phyloP scores from a whole-genome alignment of 2,113 vertebrate species.

The Jacana jacana region DNA sequence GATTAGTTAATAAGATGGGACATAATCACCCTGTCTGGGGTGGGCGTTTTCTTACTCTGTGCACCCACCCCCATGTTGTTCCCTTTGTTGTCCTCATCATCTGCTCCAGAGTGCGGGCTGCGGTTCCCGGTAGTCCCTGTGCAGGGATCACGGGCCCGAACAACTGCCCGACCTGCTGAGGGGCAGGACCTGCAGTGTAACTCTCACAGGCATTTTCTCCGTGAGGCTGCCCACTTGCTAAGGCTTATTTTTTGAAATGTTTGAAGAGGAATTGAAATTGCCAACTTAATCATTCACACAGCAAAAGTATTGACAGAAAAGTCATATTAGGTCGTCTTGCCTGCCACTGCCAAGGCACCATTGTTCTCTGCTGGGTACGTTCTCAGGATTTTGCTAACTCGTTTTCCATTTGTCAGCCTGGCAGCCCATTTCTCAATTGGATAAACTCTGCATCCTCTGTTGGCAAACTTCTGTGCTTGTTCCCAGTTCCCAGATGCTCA shows the following conservation, averaged over 20 bases:
- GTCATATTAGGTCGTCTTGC: neutral
- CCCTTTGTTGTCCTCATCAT: neutral
- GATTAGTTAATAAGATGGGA: slow-evolving; percentile 63
- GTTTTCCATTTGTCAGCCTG: neutral
- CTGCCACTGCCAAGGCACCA: neutral
- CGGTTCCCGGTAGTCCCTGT: neutral
- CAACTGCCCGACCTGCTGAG: neutral
- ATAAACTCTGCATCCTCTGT: neutral
- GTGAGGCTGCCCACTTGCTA: neutral
- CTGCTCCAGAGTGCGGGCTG: neutral
- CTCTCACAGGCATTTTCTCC: neutral
- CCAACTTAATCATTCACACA: neutral
- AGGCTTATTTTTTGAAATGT: neutral
- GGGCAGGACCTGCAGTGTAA: accelerated
- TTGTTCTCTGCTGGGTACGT: neutral
- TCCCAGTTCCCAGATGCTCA: neutral
- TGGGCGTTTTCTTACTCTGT: neutral
- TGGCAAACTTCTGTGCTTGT: neutral
- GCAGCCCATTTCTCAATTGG: neutral
- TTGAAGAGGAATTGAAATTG: neutral
- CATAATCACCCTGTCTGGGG: slow-evolving; percentile 30
- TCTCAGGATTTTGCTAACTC: neutral
- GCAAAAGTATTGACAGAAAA: neutral
- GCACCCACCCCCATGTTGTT: neutral
- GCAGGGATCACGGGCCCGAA: neutral